Base-by-base conservation (phyloP, 2,113 vertebrate species). In the Tachuris rubrigastra region DNA sequence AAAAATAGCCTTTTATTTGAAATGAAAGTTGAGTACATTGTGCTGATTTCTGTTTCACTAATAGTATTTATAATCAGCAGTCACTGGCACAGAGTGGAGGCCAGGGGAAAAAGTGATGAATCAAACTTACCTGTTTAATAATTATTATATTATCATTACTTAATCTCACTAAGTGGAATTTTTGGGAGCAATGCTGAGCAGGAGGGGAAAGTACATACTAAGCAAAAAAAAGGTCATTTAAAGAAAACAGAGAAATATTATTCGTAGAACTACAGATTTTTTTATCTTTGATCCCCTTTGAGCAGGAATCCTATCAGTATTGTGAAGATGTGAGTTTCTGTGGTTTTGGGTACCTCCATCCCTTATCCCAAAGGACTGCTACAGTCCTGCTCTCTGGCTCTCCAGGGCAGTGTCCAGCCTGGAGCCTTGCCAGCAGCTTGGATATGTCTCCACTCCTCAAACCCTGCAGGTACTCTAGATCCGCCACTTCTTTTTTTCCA, bases 11-110 rank as follows among this genome's bases (percentile, higher is more conserved):
- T 85, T 93, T 95, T 71, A 85, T 87, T 95, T 91, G 74, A 87
- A 92, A 96, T 92, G 81, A 46, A 96, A 76, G 71, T 80, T 37
- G 47, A 96, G 88, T 77, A 80, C 55, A 73, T 72, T 62, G 77
- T 73, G 77, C 92, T 97, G 94, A 98, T 97, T 97, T 98, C 93
- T 95, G 55, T 90, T 94, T 96, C 85, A 71, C 63, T 96, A 91
- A 95, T 73, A 96, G 85, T 94, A 80, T 92, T 97, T 95, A 89
- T 76, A 98, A 98, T 97, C 95, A 97, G 92, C 89, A 93, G 75
- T 81, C 86, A 92, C 47, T 59, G 79, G 46, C 67, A 91, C 7
- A 8, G 92, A 82, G 58, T 93, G 1, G 20, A 96, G 47, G 63
- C 44, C 69, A 89, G 79, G 87, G 31, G 41, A 80, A 79, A 95